A percentile compares a stretch with the other conserved stretches of the same genome.
These are phyloP conservation scores for Gonatopus flavifemur DNA, from an alignment of 1,140 invertebrate species.

Conservation along the genomic window DNA sequence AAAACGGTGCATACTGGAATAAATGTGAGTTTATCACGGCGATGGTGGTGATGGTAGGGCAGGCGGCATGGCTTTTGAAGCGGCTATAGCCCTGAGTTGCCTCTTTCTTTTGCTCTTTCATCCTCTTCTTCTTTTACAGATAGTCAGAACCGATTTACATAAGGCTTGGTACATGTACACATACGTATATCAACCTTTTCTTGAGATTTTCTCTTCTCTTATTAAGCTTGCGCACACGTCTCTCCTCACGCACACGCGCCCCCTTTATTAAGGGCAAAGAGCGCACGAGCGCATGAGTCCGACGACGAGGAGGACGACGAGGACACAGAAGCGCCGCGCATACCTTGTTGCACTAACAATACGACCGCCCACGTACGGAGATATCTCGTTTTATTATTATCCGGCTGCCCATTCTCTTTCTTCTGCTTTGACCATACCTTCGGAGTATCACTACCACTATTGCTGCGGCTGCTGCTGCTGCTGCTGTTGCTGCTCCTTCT, in stretches of 20 bases:
- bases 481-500: no score
- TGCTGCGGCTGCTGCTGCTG: no score
- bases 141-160: slow-evolving; percentile 39
- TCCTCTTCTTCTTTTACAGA: slow-evolving; percentile 22
- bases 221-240: slow-evolving; percentile 30
- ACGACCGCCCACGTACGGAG: slow-evolving; percentile 51
- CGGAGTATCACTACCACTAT: no score
- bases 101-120: neutral
- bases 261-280: slow-evolving; percentile 33
- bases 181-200: no score
- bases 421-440: slow-evolving; percentile 2
- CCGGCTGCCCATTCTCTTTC: slow-evolving; percentile 25
- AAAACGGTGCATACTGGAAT: slow-evolving; percentile 42
- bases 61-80: slow-evolving; percentile 48
- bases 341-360: slow-evolving; percentile 51
- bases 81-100: slow-evolving; percentile 30
- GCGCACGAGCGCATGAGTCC: slow-evolving; percentile 35
- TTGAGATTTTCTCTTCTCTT: slow-evolving; percentile 29
- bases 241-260: slow-evolving; percentile 27
- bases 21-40: slow-evolving; percentile 53
- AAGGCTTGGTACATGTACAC: slow-evolving; percentile 24
- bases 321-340: slow-evolving; percentile 49
- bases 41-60: slow-evolving; percentile 40
- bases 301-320: no score
- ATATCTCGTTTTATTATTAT: slow-evolving; percentile 51